A percentile compares a stretch with the other conserved stretches of the same genome.
Conservation (phyloP, 92 coral and sea anemone genomes). For the Ricordea florida region DNA sequence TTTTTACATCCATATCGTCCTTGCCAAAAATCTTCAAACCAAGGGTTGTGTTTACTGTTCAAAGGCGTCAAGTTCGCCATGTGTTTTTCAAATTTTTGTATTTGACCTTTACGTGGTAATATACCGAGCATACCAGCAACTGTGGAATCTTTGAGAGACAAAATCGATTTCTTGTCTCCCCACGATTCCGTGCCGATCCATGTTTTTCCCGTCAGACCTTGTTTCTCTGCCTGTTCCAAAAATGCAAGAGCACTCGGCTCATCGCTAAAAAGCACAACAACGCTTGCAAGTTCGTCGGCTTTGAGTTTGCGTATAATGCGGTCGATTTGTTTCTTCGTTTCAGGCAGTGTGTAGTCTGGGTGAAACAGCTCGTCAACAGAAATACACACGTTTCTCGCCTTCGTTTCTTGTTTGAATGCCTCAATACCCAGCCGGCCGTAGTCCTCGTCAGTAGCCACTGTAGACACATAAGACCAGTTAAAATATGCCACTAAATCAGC, state of each 20-base stretch:
- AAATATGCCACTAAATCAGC: slow-evolving; percentile 74
- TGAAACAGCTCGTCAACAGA: slow-evolving; percentile 88
- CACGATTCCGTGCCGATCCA: slow-evolving; percentile 98
- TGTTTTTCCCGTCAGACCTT: slow-evolving; percentile 79
- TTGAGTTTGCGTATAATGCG: slow-evolving; percentile 72
- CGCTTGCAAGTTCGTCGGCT: slow-evolving; percentile 68
- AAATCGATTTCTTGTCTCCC: slow-evolving; percentile 77
- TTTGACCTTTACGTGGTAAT: slow-evolving; percentile 74
- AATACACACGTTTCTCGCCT: slow-evolving; percentile 78
- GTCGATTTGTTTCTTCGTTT: slow-evolving; percentile 67
- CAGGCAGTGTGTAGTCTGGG: slow-evolving; percentile 65
- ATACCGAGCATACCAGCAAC: slow-evolving; percentile 92
- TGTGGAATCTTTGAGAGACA: slow-evolving; percentile 57
- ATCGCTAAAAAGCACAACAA: slow-evolving; percentile 87
- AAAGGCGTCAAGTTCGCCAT: slow-evolving; percentile 68
- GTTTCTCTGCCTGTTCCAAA: slow-evolving; percentile 82
- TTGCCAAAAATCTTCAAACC: slow-evolving; percentile 86
- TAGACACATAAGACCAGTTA: slow-evolving; percentile 88
- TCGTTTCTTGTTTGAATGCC: slow-evolving; percentile 85
- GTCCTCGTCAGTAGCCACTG: slow-evolving; percentile 93
- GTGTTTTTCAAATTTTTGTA: slow-evolving; percentile 65
- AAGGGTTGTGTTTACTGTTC: slow-evolving; percentile 73
- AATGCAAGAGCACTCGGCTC: slow-evolving; percentile 85
- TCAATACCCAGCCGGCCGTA: slow-evolving; percentile 92
- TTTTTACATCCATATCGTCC: slow-evolving; percentile 66